Percentiles rank a stretch among this genome's conserved stretches.
Evolutionary conservation across 2,797 vertebrate species (phyloP).

Genomic region (Leptodactylus fallax): DNA sequence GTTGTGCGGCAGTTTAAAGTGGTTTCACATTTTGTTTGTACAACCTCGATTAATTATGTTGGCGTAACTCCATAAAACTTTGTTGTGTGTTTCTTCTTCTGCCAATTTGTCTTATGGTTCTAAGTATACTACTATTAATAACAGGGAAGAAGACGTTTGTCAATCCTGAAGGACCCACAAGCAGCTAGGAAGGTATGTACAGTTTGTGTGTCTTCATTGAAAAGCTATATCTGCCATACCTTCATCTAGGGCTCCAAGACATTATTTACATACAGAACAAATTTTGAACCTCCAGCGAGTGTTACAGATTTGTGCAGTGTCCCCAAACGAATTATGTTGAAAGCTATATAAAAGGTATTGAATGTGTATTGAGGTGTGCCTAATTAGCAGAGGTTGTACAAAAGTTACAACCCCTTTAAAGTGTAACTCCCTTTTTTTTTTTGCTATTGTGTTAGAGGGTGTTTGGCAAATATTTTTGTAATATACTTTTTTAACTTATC

Average conservation of each 20-base stretch:
- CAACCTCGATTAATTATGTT: constrained; percentile 2
- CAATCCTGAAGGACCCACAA: background rate
- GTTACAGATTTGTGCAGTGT: background rate
- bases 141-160: background rate
- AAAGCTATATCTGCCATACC: background rate
- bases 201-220: too few species aligned
- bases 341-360: background rate
- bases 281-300: background rate
- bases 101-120: background rate
- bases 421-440: too few species aligned
- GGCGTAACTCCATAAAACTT: background rate
- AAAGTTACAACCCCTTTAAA: background rate
- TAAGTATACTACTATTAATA: background rate
- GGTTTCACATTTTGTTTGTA: background rate
- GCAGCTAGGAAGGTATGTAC: background rate
- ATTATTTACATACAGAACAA: constrained; percentile 3
- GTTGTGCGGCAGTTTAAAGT: background rate
- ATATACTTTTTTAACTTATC: too few species aligned
- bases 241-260: background rate
- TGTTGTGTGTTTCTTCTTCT: background rate
- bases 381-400: background rate
- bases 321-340: background rate
- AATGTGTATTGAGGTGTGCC: background rate
- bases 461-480: too few species aligned
- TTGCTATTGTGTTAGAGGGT: too few species aligned